Base-by-base conservation (phyloP, 1,140 invertebrate species). In the Drosophila equinoxialis region DNA sequence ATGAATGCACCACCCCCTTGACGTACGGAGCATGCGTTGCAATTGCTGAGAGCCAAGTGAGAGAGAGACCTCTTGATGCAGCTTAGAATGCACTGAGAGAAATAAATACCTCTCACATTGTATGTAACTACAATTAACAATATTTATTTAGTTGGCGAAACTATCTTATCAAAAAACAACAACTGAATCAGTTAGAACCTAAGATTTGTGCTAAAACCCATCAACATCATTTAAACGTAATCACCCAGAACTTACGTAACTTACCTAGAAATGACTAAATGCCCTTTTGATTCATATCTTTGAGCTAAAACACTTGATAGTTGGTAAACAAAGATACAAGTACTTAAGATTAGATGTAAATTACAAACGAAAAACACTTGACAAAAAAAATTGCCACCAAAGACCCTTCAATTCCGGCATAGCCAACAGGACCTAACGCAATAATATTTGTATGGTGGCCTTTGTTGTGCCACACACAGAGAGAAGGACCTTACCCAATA, bases 11-110 rank as follows among this genome's bases (percentile, higher is more conserved):
- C 26, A 5, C 26, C 3, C 54, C 69, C 70, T 59, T 14, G 20
- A 7, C 51, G 45, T 17, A 48, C 48, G 30, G 75, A 65, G 79
- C 77, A 79, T 80, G 77, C 77, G 77, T 79, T 73, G 48, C 41
- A 11, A 10, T 33, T 60, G 60, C 35, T 35, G 30, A 13, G 17
- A 57, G 45, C 65, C 54, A 17, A 17, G 17, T 17, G 41, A 20
- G 6, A 57, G 35, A 57, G 54, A 42, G 45, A 59, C 59, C n/a
- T 11, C 20, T 60, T 69, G 59, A 64, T 69, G 66, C 74, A 76
- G n/a, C 3, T 33, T 35, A 30, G 14, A n/a, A 33, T 35, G 13
- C 13, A 35, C 11, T 35, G 60, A 23, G 11, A 39, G 20, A 62
- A 62, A 45, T 59, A 8, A 10, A 17, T 55, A 2, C 17, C 4